Evolutionary conservation across 1,140 invertebrate genomes (phyloP), one percentile per base, ranked within the genome.

Genomic region (Drosophila lacteicornis): DNA sequence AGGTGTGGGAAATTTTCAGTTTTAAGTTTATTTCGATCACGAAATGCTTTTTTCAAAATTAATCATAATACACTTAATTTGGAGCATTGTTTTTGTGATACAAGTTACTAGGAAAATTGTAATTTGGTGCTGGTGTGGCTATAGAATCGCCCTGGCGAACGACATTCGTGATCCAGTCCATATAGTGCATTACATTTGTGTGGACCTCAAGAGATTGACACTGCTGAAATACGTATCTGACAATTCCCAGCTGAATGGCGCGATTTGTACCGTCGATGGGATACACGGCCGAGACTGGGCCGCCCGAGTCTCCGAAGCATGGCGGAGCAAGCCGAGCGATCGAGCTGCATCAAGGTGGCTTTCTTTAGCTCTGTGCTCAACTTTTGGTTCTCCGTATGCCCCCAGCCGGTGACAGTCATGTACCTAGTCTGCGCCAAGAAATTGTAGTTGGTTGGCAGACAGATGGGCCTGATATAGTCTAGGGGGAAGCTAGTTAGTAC

Each of bases 121-220:
- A 30, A 30, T 5, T 30, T 22, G 22, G 22, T 22, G 27, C 27
- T 27, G 27, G 27, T 27, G 27, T 27, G 27, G 27, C 27, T 27
- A 6, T 5, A 27, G 27, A 27, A 6, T 6, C 27, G 5, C 27
- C 27, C 6, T 27, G 5, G 6, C 27, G 27, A 27, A 27, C 5
- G 27, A 27, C 5, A 27, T 7, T 27, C 27, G 27, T 27, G 27
- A 27, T 27, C 27, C 27, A 27, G 27, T 27, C 27, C 27, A 65
- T 65, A 12, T 45, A 30, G 15, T 60, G 27, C 12, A 27, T n/a
- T 4, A 62, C 63, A 30, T 67, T 67, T 12, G 63, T 67, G 1
- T 62, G 47, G 5, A 67, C 63, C 2, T n/a, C 22, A 4, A n/a
- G 1, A 0, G 4, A 1, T 4, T 13, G 9, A 12, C 57, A 67